Evolutionary conservation across 2,888 invertebrate species (phyloP).

Genomic region (Chromoteleia sp.): DNA sequence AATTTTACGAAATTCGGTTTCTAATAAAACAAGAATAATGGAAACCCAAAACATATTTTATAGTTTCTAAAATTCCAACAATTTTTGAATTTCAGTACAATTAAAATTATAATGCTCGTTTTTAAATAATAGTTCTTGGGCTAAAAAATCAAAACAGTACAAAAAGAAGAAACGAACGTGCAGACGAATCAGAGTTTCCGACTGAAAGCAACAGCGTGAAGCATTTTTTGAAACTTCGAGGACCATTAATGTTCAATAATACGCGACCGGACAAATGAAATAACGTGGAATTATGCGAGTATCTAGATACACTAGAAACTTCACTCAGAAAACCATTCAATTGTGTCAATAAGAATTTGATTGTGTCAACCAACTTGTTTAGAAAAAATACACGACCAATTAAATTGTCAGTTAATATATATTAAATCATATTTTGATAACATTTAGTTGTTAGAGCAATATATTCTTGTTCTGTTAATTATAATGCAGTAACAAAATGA

Average conservation of each 20-base stretch:
- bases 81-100: background rate
- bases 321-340: too few species aligned
- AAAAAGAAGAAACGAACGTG: background rate
- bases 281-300: slow-evolving; percentile 24
- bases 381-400: too few species aligned
- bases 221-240: slow-evolving; percentile 75
- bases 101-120: background rate
- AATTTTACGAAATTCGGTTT: too few species aligned
- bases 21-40: background rate
- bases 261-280: slow-evolving; percentile 6
- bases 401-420: too few species aligned
- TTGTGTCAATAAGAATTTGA: too few species aligned
- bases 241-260: slow-evolving; percentile 80
- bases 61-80: background rate
- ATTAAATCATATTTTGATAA: too few species aligned
- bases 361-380: too few species aligned
- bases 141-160: background rate
- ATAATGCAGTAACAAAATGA: too few species aligned
- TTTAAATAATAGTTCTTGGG: background rate
- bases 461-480: too few species aligned
- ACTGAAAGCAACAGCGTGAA: slow-evolving; percentile 8
- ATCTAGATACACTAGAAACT: too few species aligned
- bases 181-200: too few species aligned
- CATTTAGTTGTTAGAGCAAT: too few species aligned
- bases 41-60: background rate